phyloP scores from a whole-genome alignment of 2,797 vertebrate species.

The Sardinella longiceps region DNA sequence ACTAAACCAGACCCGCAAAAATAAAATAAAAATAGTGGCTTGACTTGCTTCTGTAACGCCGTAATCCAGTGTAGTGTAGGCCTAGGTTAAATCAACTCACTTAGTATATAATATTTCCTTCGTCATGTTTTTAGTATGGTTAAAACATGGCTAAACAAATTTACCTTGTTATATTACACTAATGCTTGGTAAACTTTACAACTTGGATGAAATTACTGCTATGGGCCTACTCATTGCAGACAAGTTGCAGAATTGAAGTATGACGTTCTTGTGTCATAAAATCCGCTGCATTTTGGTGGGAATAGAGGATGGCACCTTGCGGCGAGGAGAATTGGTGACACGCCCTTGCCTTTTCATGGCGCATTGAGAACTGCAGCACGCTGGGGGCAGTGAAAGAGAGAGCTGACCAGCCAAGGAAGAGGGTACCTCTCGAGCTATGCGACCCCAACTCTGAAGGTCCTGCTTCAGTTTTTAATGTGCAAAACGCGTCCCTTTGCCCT shows the following conservation, averaged over 20 bases:
- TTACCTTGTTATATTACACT: too few species aligned
- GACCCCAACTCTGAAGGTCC: neutral
- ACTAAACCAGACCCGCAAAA: too few species aligned
- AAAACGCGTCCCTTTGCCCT: constrained; percentile 22
- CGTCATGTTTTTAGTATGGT: too few species aligned
- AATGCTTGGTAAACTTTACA: too few species aligned
- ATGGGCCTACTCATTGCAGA: neutral
- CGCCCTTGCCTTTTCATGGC: constrained; percentile 67
- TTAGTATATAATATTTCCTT: too few species aligned
- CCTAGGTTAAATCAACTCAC: too few species aligned
- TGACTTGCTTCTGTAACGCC: too few species aligned
- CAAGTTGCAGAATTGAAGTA: neutral
- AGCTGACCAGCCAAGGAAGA: constrained; percentile 12
- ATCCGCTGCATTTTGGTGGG: constrained; percentile 42
- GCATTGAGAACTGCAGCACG: constrained; percentile 46
- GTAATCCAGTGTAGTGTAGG: too few species aligned
- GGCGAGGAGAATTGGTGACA: constrained; percentile 74
- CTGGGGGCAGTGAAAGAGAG: constrained; percentile 39
- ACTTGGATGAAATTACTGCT: too few species aligned
- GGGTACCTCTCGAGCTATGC: neutral
- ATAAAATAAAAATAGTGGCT: too few species aligned
- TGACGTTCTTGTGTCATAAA: constrained; percentile 58
- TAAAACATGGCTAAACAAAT: too few species aligned
- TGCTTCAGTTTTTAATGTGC: constrained; percentile 28
- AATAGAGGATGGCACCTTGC: constrained; percentile 66